Conservation (phyloP, 1,140 invertebrate genomes). For the Neuroterus valhalla region DNA sequence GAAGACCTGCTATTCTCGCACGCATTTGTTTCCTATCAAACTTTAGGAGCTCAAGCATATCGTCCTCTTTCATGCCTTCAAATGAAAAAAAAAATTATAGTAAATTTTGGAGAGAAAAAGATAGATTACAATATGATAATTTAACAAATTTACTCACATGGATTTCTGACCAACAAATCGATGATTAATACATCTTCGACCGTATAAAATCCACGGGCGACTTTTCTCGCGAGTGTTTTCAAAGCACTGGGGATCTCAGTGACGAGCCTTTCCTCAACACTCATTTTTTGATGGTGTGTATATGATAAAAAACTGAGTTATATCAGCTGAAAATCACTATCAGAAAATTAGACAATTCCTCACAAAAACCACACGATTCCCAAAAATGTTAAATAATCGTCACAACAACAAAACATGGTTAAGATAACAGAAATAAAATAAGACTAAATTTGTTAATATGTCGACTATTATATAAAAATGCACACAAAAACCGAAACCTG, state of each 20-base stretch:
- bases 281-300: slow-evolving; percentile 56
- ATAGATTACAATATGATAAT: slow-evolving; percentile 31
- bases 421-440: too few species aligned
- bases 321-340: neutral
- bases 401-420: neutral
- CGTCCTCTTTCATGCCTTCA: slow-evolving; percentile 96
- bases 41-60: slow-evolving; percentile 93
- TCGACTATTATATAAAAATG: too few species aligned
- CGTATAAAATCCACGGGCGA: slow-evolving; percentile 94
- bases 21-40: slow-evolving; percentile 96
- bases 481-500: too few species aligned
- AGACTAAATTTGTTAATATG: too few species aligned
- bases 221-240: slow-evolving; percentile 91
- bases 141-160: slow-evolving; percentile 79
- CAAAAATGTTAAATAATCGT: neutral
- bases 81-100: slow-evolving; percentile 40
- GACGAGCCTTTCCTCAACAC: slow-evolving; percentile 75
- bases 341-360: neutral
- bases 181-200: slow-evolving; percentile 95
- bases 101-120: slow-evolving; percentile 32
- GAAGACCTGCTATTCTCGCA: slow-evolving; percentile 88
- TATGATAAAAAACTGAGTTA: neutral
- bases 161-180: slow-evolving; percentile 95
- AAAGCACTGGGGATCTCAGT: slow-evolving; percentile 93
- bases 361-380: neutral